These are phyloP conservation scores for Phlogophora meticulosa DNA, from an alignment of 2,888 invertebrate genomes.

Conservation along the genomic window DNA sequence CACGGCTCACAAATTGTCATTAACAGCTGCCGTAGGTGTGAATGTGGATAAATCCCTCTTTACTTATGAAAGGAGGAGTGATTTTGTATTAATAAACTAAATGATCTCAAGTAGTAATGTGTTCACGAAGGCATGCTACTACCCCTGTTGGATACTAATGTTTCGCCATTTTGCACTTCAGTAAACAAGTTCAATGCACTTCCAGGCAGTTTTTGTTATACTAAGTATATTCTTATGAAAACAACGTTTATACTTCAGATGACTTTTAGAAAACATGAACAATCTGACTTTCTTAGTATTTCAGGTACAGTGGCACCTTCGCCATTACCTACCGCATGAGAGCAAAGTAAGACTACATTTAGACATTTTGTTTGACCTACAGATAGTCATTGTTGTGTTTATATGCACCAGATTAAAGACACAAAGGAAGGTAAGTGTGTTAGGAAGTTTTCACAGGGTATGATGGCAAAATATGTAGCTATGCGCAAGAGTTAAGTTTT, in stretches of 20 bases:
- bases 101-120: background rate
- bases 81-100: slow-evolving; percentile 8
- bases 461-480: background rate
- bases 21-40: background rate
- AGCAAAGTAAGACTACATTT: background rate
- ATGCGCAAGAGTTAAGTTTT: background rate
- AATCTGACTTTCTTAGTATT: background rate
- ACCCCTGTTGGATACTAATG: background rate
- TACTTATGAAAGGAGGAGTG: background rate
- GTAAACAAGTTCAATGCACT: background rate
- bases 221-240: background rate
- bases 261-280: background rate
- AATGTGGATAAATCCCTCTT: background rate
- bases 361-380: background rate
- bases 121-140: background rate
- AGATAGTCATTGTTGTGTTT: background rate
- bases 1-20: background rate
- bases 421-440: slow-evolving; percentile 9
- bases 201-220: background rate
- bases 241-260: background rate
- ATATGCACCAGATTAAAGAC: slow-evolving; percentile 10
- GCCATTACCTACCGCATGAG: background rate
- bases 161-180: background rate
- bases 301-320: background rate
- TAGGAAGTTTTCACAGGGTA: background rate